Conservation (phyloP, 2,888 invertebrate species). For the Anticlea derivata region DNA sequence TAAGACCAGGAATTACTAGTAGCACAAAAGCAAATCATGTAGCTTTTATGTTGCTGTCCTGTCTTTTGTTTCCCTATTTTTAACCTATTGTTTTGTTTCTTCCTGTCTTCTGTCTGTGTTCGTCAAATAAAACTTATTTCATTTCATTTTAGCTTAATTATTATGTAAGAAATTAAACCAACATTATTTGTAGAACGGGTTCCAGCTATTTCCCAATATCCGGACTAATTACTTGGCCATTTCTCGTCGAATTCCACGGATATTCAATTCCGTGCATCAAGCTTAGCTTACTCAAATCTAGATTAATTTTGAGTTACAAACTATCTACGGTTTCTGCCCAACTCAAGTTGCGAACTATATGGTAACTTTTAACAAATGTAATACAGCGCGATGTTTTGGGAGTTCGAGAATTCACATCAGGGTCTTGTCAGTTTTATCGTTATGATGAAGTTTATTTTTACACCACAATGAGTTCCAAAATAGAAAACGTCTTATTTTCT, state of each 20-base stretch:
- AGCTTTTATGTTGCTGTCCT: no score
- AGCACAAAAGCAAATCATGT: no score
- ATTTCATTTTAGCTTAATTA: no score
- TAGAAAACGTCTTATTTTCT: no score
- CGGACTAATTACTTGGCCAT: slow-evolving; percentile 10
- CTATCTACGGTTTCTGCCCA: slow-evolving; percentile 7
- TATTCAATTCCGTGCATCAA: slow-evolving; percentile 17
- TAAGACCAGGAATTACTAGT: no score
- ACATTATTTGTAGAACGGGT: slow-evolving; percentile 4
- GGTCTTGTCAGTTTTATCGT: not conserved
- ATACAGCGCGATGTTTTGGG: slow-evolving; percentile 9
- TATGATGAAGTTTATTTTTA: not conserved
- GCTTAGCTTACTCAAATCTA: slow-evolving; percentile 5
- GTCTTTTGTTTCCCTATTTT: no score
- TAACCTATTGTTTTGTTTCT: no score
- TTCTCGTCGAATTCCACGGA: slow-evolving; percentile 8
- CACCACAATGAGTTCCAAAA: not conserved
- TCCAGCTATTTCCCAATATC: slow-evolving; percentile 5
- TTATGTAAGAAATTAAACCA: no score
- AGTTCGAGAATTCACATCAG: slow-evolving; percentile 11
- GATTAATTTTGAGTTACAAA: slow-evolving; percentile 25
- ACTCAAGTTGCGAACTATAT: slow-evolving; percentile 11
- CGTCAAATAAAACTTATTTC: no score
- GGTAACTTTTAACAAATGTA: slow-evolving; percentile 16
- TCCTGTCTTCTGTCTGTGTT: no score